Evolutionary conservation across 1,140 invertebrate genomes (phyloP).

Genomic region (Calliphora vicina): DNA sequence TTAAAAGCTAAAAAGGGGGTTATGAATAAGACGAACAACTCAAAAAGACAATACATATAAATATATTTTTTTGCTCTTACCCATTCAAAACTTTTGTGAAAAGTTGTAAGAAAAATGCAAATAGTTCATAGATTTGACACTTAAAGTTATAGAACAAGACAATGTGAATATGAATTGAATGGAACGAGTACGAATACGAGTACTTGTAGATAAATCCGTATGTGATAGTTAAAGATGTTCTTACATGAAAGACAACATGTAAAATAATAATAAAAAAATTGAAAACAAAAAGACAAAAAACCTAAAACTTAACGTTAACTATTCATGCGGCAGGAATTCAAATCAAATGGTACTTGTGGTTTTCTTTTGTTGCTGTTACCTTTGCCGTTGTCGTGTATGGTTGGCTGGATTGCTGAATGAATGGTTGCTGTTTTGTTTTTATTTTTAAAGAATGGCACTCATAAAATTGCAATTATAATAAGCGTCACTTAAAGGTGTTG

Average conservation of each 20-base stretch:
- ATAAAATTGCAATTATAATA: slow-evolving; percentile 32
- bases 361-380: neutral
- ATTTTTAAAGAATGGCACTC: neutral
- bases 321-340: slow-evolving; percentile 4
- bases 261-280: slow-evolving; percentile 1
- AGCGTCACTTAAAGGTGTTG: slow-evolving; percentile 18
- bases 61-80: neutral
- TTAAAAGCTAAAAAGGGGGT: neutral
- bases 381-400: neutral
- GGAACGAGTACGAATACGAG: neutral
- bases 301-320: neutral
- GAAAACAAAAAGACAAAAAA: neutral
- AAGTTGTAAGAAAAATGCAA: slow-evolving; percentile 32
- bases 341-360: slow-evolving; percentile 25
- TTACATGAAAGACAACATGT: slow-evolving; percentile 21
- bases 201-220: neutral
- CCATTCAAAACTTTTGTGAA: neutral
- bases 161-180: slow-evolving; percentile 1
- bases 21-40: neutral
- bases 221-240: slow-evolving; percentile 20
- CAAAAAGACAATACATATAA: neutral
- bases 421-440: neutral
- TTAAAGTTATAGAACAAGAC: slow-evolving; percentile 31
- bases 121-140: slow-evolving; percentile 32
- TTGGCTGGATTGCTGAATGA: neutral